Evolutionary conservation across 2,113 vertebrate species (phyloP).

Genomic region (Cyrtonyx montezumae): DNA sequence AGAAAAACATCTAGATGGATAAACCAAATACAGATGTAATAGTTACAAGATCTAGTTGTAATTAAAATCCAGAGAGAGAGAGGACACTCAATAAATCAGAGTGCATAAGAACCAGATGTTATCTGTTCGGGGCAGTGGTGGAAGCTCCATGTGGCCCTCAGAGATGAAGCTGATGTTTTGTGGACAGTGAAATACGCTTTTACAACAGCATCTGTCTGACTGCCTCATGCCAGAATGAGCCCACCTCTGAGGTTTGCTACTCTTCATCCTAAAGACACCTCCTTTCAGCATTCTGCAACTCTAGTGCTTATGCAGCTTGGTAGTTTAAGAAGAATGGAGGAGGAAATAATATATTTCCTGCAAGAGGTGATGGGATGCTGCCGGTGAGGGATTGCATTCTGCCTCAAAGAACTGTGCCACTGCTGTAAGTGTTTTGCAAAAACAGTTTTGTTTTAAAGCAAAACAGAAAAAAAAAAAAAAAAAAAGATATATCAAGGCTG

Average conservation of each 20-base stretch:
- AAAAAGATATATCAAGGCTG: neutral
- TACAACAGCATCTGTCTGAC: neutral
- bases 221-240: neutral
- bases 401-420: neutral
- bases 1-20: constrained; percentile 4
- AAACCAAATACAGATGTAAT: constrained; percentile 17
- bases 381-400: neutral
- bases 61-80: constrained; percentile 32
- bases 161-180: neutral
- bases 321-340: neutral
- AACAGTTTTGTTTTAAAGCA: neutral
- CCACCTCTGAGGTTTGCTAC: neutral
- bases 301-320: neutral
- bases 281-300: neutral
- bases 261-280: neutral
- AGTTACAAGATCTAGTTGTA: constrained; percentile 26
- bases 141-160: neutral
- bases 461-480: neutral
- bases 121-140: neutral
- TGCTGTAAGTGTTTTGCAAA: neutral
- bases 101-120: constrained; percentile 13
- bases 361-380: neutral
- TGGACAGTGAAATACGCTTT: neutral
- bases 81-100: constrained; percentile 16
- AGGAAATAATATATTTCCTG: neutral